Evolutionary conservation across 2,113 vertebrate genomes (phyloP).

Genomic region (Bothrops jararaca): DNA sequence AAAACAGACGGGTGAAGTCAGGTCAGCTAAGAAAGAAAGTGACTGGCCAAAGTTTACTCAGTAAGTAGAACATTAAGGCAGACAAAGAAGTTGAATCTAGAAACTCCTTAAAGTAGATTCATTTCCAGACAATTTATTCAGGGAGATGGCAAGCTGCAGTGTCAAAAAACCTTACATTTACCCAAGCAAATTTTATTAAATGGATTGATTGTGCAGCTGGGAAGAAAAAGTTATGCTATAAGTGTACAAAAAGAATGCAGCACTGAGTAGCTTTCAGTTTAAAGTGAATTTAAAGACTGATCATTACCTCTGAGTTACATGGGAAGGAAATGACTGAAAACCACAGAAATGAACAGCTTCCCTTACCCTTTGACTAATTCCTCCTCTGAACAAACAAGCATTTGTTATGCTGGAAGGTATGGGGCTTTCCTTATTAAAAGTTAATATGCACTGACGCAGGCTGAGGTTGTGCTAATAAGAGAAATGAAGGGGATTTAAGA

Average conservation of each 20-base stretch:
- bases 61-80: neutral
- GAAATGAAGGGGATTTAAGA: neutral
- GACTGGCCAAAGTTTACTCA: neutral
- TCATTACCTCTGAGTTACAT: slow-evolving; percentile 37
- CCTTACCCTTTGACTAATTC: slow-evolving; percentile 52
- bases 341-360: slow-evolving; percentile 49
- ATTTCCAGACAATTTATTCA: neutral
- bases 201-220: neutral
- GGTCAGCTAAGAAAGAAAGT: neutral
- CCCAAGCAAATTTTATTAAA: neutral
- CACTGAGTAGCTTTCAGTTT: neutral
- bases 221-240: neutral
- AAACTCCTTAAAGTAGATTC: neutral
- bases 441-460: neutral
- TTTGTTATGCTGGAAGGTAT: slow-evolving; percentile 17
- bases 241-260: neutral
- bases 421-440: slow-evolving; percentile 57
- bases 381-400: slow-evolving; percentile 32
- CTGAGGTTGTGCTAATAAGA: fast-evolving
- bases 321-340: slow-evolving; percentile 57
- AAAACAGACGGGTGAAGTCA: neutral
- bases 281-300: slow-evolving; percentile 23
- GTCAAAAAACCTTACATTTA: neutral
- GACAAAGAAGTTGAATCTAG: neutral
- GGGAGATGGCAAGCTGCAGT: neutral